Evolutionary conservation across 1,140 invertebrate species (phyloP).

Genomic region (Alviniconcha marisindica): DNA sequence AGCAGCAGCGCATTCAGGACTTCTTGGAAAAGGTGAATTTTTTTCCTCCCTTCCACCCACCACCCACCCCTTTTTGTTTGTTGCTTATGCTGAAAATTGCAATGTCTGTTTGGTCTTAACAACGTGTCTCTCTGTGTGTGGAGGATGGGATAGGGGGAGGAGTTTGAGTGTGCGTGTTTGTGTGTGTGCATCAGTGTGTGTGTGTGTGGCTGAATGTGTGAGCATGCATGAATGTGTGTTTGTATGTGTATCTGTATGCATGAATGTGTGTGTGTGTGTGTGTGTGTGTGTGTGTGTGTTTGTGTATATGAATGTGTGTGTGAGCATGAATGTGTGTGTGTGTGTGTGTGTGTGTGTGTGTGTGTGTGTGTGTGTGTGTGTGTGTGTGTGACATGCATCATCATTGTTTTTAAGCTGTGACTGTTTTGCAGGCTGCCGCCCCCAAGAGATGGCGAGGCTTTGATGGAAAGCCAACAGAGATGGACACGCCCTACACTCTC

Average conservation of each 20-base stretch:
- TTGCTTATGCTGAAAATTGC: no score
- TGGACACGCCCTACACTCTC: constrained; percentile 76
- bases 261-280: background rate
- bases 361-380: no score
- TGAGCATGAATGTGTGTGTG: background rate
- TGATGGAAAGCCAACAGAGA: constrained; percentile 73
- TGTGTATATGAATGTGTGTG: background rate
- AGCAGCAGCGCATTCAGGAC: constrained; percentile 69
- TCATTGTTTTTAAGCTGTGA: no score
- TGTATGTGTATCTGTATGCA: background rate
- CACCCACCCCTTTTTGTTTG: no score
- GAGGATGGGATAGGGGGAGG: no score
- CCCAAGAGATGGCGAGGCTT: constrained; percentile 73
- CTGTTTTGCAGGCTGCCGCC: constrained; percentile 66
- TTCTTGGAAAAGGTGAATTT: constrained; percentile 73
- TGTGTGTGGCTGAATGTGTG: background rate
- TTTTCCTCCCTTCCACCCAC: no score
- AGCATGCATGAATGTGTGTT: no score
- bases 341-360: no score
- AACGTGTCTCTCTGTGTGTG: no score
- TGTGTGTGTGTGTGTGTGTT: background rate
- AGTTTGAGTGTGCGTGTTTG: background rate
- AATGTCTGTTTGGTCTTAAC: no score
- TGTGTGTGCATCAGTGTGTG: background rate
- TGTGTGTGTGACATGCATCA: no score